phyloP scores from a whole-genome alignment of 2,113 vertebrate species.

The Varanus salvator region DNA sequence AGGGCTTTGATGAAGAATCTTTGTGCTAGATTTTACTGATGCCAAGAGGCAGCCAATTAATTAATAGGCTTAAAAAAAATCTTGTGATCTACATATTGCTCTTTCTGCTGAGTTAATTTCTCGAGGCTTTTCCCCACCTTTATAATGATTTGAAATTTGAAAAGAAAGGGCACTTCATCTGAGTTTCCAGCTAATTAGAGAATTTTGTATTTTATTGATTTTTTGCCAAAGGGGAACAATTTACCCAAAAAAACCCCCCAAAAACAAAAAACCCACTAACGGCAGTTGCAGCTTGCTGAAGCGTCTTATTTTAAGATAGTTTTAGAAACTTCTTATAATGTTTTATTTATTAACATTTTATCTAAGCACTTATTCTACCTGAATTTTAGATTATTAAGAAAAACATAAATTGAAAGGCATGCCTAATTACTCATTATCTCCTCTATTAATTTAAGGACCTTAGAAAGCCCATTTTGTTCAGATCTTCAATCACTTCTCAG shows the following conservation, averaged over 20 bases:
- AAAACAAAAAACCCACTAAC: background rate
- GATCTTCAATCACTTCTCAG: slow-evolving; percentile 4
- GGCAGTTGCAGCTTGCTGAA: slow-evolving; percentile 40
- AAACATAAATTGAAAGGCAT: slow-evolving; percentile 4
- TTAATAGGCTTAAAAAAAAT: slow-evolving; percentile 57
- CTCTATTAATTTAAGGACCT: slow-evolving; percentile 9
- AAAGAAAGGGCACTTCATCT: slow-evolving; percentile 41
- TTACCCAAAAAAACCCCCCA: slow-evolving; percentile 17
- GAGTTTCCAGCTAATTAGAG: slow-evolving; percentile 62
- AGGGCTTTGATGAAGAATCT: slow-evolving; percentile 26
- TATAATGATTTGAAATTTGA: slow-evolving; percentile 55
- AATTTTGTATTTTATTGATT: slow-evolving; percentile 66
- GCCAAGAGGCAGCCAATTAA: slow-evolving; percentile 56
- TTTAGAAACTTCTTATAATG: slow-evolving; percentile 43
- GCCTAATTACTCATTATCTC: slow-evolving; percentile 23
- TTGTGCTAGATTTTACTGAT: slow-evolving; percentile 8
- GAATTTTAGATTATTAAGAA: slow-evolving; percentile 27
- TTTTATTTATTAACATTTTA: slow-evolving; percentile 31
- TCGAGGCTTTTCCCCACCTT: slow-evolving; percentile 38
- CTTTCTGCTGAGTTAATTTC: slow-evolving; percentile 56
- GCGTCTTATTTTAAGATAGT: slow-evolving; percentile 9
- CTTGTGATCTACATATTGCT: slow-evolving; percentile 53
- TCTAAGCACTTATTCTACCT: background rate
- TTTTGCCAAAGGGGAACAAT: slow-evolving; percentile 53
- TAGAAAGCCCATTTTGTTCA: slow-evolving; percentile 5